A percentile compares a stretch with the other conserved stretches of the same genome.
Evolutionary conservation across 2,113 vertebrate genomes (phyloP).

Genomic region (Silurus meridionalis): DNA sequence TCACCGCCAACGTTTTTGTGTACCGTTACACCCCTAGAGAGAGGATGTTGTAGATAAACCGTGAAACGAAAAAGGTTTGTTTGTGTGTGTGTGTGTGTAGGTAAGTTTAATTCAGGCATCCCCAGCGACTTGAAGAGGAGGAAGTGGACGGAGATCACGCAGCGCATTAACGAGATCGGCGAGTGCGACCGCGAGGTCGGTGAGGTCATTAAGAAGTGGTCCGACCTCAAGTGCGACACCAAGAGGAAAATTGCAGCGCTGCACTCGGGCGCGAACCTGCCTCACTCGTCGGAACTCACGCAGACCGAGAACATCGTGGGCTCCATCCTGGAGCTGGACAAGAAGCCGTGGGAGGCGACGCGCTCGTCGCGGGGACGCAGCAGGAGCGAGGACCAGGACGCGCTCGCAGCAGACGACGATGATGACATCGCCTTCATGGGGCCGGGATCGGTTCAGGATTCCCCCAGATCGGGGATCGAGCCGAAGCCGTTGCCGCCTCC

Average conservation of each 20-base stretch:
- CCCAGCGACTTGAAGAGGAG: slow-evolving; percentile 71
- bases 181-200: slow-evolving; percentile 77
- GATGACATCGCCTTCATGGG: slow-evolving; percentile 66
- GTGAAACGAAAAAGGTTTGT: no score
- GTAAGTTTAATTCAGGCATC: slow-evolving; percentile 76
- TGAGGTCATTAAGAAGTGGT: slow-evolving; percentile 80
- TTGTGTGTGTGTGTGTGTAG: slow-evolving; percentile 49
- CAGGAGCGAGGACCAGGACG: slow-evolving; percentile 60
- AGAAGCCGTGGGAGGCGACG: slow-evolving; percentile 53
- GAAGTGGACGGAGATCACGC: slow-evolving; percentile 76
- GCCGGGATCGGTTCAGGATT: slow-evolving; percentile 58
- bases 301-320: slow-evolving; percentile 73
- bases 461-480: slow-evolving; percentile 64
- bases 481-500: slow-evolving; percentile 48
- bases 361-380: slow-evolving; percentile 19
- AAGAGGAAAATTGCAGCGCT: slow-evolving; percentile 74
- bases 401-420: slow-evolving; percentile 66
- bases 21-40: no score
- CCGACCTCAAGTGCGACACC: slow-evolving; percentile 77
- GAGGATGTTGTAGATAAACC: no score
- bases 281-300: slow-evolving; percentile 67
- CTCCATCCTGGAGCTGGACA: slow-evolving; percentile 74
- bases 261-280: slow-evolving; percentile 62
- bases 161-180: slow-evolving; percentile 75
- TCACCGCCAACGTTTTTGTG: no score